Evolutionary conservation across 2,113 vertebrate species (phyloP), one percentile per base, ranked within the genome.

Genomic region (Sprattus sprattus): DNA sequence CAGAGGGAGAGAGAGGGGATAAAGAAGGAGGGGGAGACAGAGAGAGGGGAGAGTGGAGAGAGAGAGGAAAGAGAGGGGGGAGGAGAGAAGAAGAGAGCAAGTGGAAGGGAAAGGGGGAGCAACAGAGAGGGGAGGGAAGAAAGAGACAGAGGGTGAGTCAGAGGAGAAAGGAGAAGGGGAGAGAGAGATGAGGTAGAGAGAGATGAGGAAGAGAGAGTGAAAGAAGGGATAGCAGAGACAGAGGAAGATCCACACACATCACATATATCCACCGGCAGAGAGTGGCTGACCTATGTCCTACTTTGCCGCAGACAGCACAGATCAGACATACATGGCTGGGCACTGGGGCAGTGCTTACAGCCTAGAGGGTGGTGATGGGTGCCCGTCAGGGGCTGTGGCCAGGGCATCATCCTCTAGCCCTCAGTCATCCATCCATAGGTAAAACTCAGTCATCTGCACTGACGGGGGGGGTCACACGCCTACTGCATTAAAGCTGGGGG

Each of bases 261-360:
- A 1, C 32, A 78, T 39, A 71, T 13, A 78, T 32, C 71, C 71
- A 78, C n/a, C 28, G 64, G n/a, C 60, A 16, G 71, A 78, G 71
- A 67, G 64, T 67, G 64, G 71, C 11, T 78, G 71, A 78, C 71
- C 71, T 32, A 11, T 78, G 71, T 15, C 28, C 71, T 78, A 78
- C 28, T 78, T 78, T 39, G 71, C 10, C 16, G 71, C 28, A 39
- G 28, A 39, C 28, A 78, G 71, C 25, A 15, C 71, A 5, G 71
- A 39, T 15, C 28, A 32, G 28, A 32, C 71, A 71, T 44, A 9
- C 25, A 67, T 11, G 71, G 32, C 28, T 39, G 71, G 28, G 2
- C 71, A 39, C 71, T 39, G 13, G 28, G 11, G 60, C 60, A 25
- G 20, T 10, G 71, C 28, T 2, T 4, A 3, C 28, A 78, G 28